phyloP scores from a whole-genome alignment of 2,888 invertebrate species.

The Catocala fraxini region DNA sequence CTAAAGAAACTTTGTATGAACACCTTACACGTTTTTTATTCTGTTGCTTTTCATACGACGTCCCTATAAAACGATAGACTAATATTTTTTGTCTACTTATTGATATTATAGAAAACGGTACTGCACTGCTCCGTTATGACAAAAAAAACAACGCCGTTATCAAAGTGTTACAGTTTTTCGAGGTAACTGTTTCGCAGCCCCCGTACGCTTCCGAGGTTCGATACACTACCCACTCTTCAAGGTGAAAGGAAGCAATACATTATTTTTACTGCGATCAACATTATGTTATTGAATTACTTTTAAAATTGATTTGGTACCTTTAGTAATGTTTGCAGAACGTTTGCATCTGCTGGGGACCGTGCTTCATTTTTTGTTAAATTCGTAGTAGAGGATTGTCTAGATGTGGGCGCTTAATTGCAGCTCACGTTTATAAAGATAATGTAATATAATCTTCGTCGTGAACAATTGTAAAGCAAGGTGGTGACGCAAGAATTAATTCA shows the following conservation, averaged over 20 bases:
- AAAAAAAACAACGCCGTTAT: constrained; percentile 65
- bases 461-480: constrained; percentile 83
- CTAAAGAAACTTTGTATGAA: constrained; percentile 73
- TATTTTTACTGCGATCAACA: constrained; percentile 81
- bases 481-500: constrained; percentile 62
- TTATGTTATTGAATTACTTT: constrained; percentile 87
- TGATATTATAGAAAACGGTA: constrained; percentile 74
- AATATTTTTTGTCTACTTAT: constrained; percentile 75
- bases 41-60: constrained; percentile 63
- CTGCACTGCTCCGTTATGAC: constrained; percentile 75
- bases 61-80: constrained; percentile 81
- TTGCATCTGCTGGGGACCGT: constrained; percentile 78
- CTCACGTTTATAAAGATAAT: constrained; percentile 82
- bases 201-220: constrained; percentile 64
- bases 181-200: constrained; percentile 82
- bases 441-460: constrained; percentile 83
- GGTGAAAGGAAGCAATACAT: constrained; percentile 87
- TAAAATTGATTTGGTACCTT: constrained; percentile 78
- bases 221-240: constrained; percentile 65
- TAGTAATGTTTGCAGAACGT: constrained; percentile 75
- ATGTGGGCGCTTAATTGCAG: constrained; percentile 86
- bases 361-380: constrained; percentile 67
- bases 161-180: constrained; percentile 83
- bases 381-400: constrained; percentile 69
- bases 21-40: constrained; percentile 82